Evolutionary conservation across 2,797 vertebrate species (phyloP).

Genomic region (Pseudochirops corinnae): DNA sequence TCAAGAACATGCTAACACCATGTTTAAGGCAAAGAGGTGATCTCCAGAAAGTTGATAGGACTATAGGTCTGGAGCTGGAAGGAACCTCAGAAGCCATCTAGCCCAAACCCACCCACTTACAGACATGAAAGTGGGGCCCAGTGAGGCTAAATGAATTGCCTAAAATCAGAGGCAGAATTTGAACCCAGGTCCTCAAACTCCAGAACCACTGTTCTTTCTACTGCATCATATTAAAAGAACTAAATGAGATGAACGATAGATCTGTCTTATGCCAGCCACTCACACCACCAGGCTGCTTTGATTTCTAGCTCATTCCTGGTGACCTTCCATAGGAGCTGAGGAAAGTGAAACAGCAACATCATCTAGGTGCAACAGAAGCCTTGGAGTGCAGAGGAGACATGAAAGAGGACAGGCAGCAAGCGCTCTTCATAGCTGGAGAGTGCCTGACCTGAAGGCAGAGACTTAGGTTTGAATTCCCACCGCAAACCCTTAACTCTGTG

Average conservation of each 20-base stretch:
- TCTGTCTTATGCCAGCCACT: background rate
- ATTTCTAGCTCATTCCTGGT: background rate
- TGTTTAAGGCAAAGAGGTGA: background rate
- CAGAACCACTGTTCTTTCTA: background rate
- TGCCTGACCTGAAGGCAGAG: background rate
- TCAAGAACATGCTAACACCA: background rate
- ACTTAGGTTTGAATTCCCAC: background rate
- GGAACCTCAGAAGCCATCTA: background rate
- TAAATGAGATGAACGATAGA: background rate
- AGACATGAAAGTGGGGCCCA: background rate
- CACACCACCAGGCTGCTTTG: background rate
- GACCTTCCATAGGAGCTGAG: background rate
- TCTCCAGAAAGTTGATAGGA: background rate
- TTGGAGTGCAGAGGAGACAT: background rate
- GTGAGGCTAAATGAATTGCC: background rate
- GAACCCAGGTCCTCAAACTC: background rate
- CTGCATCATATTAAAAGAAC: background rate
- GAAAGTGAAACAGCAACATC: background rate
- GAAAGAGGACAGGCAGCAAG: background rate
- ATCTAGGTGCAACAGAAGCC: background rate
- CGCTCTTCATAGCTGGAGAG: background rate
- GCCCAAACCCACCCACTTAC: background rate
- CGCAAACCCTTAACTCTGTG: background rate
- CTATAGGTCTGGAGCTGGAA: background rate
- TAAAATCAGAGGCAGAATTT: background rate